Evolutionary conservation across 2,888 invertebrate genomes (phyloP).

Genomic region (Anodontia alba): DNA sequence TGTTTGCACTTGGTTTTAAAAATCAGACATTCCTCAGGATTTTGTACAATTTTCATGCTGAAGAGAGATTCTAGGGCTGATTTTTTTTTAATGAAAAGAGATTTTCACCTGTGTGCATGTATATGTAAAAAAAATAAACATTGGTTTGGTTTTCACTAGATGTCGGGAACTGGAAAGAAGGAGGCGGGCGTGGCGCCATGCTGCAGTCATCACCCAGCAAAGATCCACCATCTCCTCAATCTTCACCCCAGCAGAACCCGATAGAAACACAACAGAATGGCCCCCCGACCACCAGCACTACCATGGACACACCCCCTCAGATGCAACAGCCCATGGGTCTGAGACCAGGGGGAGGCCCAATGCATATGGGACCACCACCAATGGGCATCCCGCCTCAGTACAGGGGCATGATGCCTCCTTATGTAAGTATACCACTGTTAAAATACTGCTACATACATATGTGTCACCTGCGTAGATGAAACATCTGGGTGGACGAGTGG

Average conservation of each 20-base stretch:
- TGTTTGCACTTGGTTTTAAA: no score
- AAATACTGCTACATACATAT: no score
- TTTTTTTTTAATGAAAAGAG: no score
- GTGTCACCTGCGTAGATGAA: no score
- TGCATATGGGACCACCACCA: conserved; percentile 78
- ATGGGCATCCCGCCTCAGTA: conserved; percentile 82
- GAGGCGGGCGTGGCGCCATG: conserved; percentile 88
- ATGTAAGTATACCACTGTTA: conserved; percentile 67
- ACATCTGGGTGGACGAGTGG: no score
- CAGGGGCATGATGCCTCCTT: conserved; percentile 84
- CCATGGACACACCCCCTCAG: conserved; percentile 46
- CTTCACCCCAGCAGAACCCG: conserved; percentile 77
- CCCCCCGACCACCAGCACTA: conserved; percentile 66
- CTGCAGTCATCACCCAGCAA: conserved; percentile 77
- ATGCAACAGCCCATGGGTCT: conserved; percentile 68
- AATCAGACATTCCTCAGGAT: no score
- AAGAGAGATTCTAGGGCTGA: no score
- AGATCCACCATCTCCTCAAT: conserved; percentile 80
- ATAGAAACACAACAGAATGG: conserved; percentile 82
- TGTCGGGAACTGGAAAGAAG: conserved; percentile 95
- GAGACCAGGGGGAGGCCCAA: conserved; percentile 68
- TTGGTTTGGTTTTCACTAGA: conserved; percentile 85
- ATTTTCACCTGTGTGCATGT: no score
- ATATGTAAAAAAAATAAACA: no score
- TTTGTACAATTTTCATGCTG: no score